Evolutionary conservation across 1,140 invertebrate species (phyloP), one percentile per base, ranked within the genome.

Genomic region (Tachypleus tridentatus): DNA sequence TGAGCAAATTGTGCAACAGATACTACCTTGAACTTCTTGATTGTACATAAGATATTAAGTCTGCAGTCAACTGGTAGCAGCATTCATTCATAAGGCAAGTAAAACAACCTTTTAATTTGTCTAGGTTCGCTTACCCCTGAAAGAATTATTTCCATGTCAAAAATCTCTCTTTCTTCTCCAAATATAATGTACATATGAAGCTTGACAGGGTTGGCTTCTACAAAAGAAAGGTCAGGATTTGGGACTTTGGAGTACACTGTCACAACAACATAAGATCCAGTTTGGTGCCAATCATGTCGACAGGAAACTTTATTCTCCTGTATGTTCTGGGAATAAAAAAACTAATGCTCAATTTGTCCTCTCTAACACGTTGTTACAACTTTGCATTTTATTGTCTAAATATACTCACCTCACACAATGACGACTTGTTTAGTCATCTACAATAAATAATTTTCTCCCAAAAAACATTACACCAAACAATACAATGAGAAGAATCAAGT

Each of bases 271-370:
- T 84, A 80, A 4, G 81, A 82, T 7, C 83, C 85, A 9, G 91
- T 95, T 79, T 96, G 93, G 80, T 93, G 89, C 87, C 91, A 97
- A 76, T 97, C 95, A 79, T 89, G 86, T 49, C 93, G 83, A 75
- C 93, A 97, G 64, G 86, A 82, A 2, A 87, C 81, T 61, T 77
- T 79, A 71, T 82, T 81, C 54, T 80, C 77, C 53, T 54, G 53
- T n/a, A n/a, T 54, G n/a, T 7, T 54, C 29, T 29, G 29, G 29
- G 29, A 29, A 29, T 1, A 29, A 29, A 29, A 29, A 29, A 29
- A 29, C 29, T 29, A 1, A 29, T 29, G 29, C 29, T 29, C 29
- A 29, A 29, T 29, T 29, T 29, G 29, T 29, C 29, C 29, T 29
- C 29, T 29, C 29, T 29, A 29, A 29, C 29, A 29, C 29, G 2